Base-by-base conservation (phyloP, 1,140 invertebrate genomes). In the Zaprionus ornatus region DNA sequence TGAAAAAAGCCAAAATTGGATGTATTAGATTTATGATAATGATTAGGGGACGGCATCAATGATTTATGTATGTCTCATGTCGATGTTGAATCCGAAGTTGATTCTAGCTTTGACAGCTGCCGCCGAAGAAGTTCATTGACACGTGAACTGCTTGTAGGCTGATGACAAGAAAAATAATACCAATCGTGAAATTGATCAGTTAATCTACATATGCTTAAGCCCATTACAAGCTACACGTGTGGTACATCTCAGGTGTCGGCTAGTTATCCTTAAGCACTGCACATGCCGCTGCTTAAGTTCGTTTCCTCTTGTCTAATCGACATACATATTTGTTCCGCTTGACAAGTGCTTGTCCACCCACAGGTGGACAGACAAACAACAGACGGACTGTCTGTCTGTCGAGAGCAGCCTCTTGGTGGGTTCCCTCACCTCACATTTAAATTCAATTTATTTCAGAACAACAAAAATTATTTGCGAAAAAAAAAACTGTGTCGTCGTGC, bases 11-110 rank as follows among this genome's bases (percentile, higher is more conserved):
- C 78, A 52, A 77, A 85, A 88, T 71, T 75, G 77, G 68, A 56
- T 25, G 27, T 54, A 73, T 84, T 79, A 88, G 84, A 87, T 87
- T 84, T 84, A 87, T 81, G 80, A 86, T 85, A 81, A 69, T 71
- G 73, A 55, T 48, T 60, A 48, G 48, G 56, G 45, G 25, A 59
- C 74, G 74, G 57, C 74, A 74, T 80, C 79, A 65, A 45, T 61
- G 74, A 60, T 71, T 82, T 72, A 85, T 85, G 54, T 72, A 84
- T 85, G 57, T 63, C 74, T 25, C 17, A 57, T 55, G 21, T 29
- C 52, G n/a, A 9, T 55, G 13, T 3, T 19, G 48, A 50, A 15
- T 48, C 19, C 13, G 25, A 55, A 23, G 21, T 69, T 72, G 75
- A 78, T 85, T 84, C 81, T 84, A 67, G 60, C 79, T 86, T 65